Evolutionary conservation across 2,113 vertebrate genomes (phyloP).

Genomic region (Bombycilla garrulus): DNA sequence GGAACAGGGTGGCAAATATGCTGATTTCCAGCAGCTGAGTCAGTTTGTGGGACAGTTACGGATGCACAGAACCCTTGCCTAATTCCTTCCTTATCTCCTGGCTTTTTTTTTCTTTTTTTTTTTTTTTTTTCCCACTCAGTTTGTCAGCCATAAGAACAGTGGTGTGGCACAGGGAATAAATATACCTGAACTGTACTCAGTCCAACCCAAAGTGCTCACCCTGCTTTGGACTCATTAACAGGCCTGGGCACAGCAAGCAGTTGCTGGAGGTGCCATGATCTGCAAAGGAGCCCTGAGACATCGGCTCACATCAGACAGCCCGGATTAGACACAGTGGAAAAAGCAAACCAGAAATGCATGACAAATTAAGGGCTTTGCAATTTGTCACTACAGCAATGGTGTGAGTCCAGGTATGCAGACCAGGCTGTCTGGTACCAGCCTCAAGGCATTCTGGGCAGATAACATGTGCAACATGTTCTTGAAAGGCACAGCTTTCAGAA

Average conservation of each 20-base stretch:
- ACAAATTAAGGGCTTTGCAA: background rate
- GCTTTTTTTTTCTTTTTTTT: background rate
- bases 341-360: background rate
- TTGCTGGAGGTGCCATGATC: background rate
- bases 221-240: background rate
- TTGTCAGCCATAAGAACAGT: background rate
- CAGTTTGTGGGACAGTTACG: background rate
- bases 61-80: background rate
- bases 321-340: background rate
- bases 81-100: background rate
- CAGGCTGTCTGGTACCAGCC: background rate
- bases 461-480: background rate
- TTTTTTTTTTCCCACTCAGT: background rate
- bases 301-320: background rate
- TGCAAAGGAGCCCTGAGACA: background rate
- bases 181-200: rapidly evolving
- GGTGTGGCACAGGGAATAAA: background rate
- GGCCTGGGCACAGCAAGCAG: background rate
- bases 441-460: background rate
- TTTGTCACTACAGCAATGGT: background rate
- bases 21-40: background rate
- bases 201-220: background rate
- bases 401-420: background rate
- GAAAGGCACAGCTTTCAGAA: background rate
- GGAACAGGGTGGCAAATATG: background rate